A percentile compares a stretch with the other conserved stretches of the same genome.
phyloP scores from a whole-genome alignment of 2,797 vertebrate species.

The Lutjanus campechanus region DNA sequence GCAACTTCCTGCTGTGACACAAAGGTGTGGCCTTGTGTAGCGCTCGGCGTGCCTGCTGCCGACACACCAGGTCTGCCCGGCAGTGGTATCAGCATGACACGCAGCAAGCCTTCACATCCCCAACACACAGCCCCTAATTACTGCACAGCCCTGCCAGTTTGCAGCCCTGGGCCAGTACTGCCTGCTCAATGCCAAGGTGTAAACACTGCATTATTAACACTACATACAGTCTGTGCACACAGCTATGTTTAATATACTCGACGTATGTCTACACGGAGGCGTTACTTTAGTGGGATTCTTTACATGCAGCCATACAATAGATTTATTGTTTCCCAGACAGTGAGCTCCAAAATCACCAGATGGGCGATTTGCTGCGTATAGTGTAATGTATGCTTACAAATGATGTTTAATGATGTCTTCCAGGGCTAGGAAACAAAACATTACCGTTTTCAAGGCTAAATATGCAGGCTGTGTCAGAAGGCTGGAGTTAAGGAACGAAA shows the following conservation, averaged over 20 bases:
- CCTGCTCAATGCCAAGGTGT: constrained; percentile 75
- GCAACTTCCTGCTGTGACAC: constrained; percentile 44
- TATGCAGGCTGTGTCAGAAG: constrained; percentile 34
- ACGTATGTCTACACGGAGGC: constrained; percentile 61
- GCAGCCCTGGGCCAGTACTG: constrained; percentile 66
- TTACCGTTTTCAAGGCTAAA: constrained; percentile 69
- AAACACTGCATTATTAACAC: constrained; percentile 84
- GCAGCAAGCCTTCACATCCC: constrained; percentile 63
- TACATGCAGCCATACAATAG: constrained; percentile 62
- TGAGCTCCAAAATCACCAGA: constrained; percentile 71
- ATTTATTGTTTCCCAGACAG: constrained; percentile 74
- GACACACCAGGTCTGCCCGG: constrained; percentile 43
- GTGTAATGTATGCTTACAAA: constrained; percentile 79
- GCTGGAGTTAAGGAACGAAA: constrained; percentile 43
- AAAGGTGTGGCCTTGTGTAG: constrained; percentile 50
- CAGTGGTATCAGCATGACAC: constrained; percentile 69
- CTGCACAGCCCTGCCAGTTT: constrained; percentile 71
- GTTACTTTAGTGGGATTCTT: constrained; percentile 58
- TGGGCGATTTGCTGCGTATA: constrained; percentile 75
- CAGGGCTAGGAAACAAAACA: constrained; percentile 68
- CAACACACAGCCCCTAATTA: constrained; percentile 75
- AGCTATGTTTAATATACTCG: constrained; percentile 56
- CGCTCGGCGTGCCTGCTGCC: constrained; percentile 18
- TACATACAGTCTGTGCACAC: constrained; percentile 67
- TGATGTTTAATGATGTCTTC: constrained; percentile 81